These are phyloP conservation scores for Euborellia annulipes DNA, from an alignment of 1,140 invertebrate species.

Conservation along the genomic window DNA sequence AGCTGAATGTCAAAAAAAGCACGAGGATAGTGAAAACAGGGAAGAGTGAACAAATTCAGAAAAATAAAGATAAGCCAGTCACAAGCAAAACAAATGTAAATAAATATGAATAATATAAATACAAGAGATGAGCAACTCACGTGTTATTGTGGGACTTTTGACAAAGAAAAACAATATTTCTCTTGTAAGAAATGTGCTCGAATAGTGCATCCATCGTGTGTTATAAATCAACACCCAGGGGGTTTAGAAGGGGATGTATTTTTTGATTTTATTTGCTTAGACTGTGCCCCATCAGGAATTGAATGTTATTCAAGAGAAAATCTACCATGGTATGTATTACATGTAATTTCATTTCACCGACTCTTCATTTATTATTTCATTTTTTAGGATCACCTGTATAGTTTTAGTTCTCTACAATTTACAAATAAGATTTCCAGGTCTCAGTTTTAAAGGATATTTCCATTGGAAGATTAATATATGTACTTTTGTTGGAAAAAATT, in stretches of 20 bases:
- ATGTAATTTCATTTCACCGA: constrained; percentile 5
- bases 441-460: constrained; percentile 52
- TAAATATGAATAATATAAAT: too few species aligned
- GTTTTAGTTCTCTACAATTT: constrained; percentile 46
- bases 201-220: constrained; percentile 43
- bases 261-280: constrained; percentile 49
- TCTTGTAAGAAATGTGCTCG: constrained; percentile 33
- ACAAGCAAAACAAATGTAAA: too few species aligned
- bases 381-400: constrained; percentile 40
- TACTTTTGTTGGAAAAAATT: constrained; percentile 49
- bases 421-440: constrained; percentile 39
- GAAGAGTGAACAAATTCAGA: too few species aligned
- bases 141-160: too few species aligned
- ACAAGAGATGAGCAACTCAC: too few species aligned
- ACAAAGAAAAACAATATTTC: constrained; percentile 18
- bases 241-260: constrained; percentile 59
- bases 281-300: constrained; percentile 36
- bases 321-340: constrained; percentile 42
- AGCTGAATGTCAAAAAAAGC: too few species aligned
- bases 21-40: too few species aligned
- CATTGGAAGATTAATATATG: constrained; percentile 58
- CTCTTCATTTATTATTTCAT: constrained; percentile 2
- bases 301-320: constrained; percentile 41
- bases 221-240: constrained; percentile 41
- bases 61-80: too few species aligned